These are phyloP conservation scores for Argentina silus DNA, from an alignment of 2,797 vertebrate genomes.

Conservation along the genomic window DNA sequence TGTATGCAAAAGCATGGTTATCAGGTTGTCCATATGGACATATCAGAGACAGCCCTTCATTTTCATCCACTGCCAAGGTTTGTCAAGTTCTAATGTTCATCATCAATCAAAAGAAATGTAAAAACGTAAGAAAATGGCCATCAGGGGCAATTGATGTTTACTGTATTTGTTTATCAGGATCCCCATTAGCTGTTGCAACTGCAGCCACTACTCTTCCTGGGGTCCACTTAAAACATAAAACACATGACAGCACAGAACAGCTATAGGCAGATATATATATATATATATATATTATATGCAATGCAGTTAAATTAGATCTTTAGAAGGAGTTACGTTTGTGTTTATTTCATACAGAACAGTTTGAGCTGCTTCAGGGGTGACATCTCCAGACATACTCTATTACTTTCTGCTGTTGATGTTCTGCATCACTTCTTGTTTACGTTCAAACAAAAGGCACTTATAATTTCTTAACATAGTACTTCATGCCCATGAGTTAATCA, in stretches of 20 bases:
- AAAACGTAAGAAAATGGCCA: background rate
- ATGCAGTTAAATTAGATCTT: no score
- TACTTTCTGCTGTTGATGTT: background rate
- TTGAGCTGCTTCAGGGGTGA: background rate
- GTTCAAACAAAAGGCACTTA: background rate
- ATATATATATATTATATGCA: no score
- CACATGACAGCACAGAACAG: no score
- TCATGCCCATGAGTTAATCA: no score
- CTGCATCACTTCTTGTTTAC: background rate
- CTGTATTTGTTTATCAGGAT: no score
- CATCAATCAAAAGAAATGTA: background rate
- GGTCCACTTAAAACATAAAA: no score
- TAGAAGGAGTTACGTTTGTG: no score
- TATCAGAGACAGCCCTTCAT: conserved; percentile 1
- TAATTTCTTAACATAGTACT: background rate
- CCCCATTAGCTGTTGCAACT: no score
- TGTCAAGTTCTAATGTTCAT: background rate
- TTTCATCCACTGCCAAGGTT: background rate
- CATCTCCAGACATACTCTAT: background rate
- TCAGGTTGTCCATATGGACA: background rate
- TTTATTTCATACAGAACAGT: background rate
- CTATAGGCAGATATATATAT: no score
- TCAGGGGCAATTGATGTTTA: background rate
- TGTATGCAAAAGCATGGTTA: background rate
- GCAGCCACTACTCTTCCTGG: no score